A percentile compares a stretch with the other conserved stretches of the same genome.
phyloP scores from a whole-genome alignment of 2,113 vertebrate genomes.

The Mohoua ochrocephala region DNA sequence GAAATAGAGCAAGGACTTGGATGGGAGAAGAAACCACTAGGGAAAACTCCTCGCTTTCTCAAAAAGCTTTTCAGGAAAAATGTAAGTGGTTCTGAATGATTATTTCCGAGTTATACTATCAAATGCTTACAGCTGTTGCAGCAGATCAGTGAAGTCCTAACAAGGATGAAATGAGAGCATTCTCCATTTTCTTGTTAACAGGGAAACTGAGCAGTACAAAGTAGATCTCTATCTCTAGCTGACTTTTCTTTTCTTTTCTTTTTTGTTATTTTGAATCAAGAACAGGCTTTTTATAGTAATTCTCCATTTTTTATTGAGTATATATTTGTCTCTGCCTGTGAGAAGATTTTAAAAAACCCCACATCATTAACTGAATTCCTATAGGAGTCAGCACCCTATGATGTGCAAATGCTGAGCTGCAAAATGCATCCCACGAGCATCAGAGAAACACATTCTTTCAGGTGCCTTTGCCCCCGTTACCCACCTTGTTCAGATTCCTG shows the following conservation, averaged over 20 bases:
- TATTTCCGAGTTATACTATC: neutral
- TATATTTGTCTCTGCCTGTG: neutral
- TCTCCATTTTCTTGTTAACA: neutral
- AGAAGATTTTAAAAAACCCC: neutral
- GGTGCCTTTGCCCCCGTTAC: neutral
- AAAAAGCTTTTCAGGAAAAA: neutral
- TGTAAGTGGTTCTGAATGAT: neutral
- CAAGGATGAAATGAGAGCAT: neutral
- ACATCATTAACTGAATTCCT: neutral
- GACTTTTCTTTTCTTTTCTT: neutral
- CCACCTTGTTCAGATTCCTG: neutral
- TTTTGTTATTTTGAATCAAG: neutral
- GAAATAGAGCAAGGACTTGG: neutral
- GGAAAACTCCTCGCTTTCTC: neutral
- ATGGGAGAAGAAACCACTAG: neutral
- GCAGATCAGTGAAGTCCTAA: neutral
- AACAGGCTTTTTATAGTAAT: neutral
- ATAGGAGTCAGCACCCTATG: neutral
- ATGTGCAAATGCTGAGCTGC: neutral
- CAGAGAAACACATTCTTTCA: neutral
- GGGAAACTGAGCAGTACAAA: neutral
- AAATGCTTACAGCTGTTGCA: neutral
- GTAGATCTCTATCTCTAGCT: neutral
- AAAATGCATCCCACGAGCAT: neutral
- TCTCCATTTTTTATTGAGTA: neutral